Percentiles rank a stretch among this genome's conserved stretches.
These are phyloP conservation scores for Lacerta viridis DNA, from an alignment of 2,797 vertebrate genomes.

Conservation along the genomic window DNA sequence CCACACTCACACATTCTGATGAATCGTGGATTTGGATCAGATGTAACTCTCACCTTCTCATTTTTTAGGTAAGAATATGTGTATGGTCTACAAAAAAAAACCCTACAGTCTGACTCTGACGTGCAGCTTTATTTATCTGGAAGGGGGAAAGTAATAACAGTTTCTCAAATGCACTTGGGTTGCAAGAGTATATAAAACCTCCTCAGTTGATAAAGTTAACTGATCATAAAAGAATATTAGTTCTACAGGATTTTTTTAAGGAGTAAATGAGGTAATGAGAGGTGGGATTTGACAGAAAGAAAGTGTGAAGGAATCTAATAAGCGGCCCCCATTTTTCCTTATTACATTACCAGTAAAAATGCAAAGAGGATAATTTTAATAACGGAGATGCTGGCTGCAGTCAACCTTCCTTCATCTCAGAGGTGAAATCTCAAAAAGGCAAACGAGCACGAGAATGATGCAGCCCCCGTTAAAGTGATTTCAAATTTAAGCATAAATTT, in stretches of 20 bases:
- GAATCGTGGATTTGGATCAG: too few species aligned
- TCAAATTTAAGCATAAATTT: slow-evolving; percentile 81
- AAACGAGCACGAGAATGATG: slow-evolving; percentile 74
- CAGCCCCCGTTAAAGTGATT: slow-evolving; percentile 75
- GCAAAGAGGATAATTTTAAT: slow-evolving; percentile 74
- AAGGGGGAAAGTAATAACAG: slow-evolving; percentile 60
- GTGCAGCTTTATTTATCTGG: slow-evolving; percentile 70
- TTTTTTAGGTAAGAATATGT: neutral
- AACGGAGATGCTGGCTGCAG: slow-evolving; percentile 67
- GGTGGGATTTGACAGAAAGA: slow-evolving; percentile 71
- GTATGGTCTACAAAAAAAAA: slow-evolving; percentile 20
- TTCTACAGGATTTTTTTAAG: slow-evolving; percentile 76
- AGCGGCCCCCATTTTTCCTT: slow-evolving; percentile 51
- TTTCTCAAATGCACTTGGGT: slow-evolving; percentile 67
- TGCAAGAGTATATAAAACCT: slow-evolving; percentile 67
- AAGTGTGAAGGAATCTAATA: slow-evolving; percentile 65
- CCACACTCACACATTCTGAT: too few species aligned
- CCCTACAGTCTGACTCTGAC: slow-evolving; percentile 12
- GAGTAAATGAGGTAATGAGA: slow-evolving; percentile 76
- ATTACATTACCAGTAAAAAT: slow-evolving; percentile 71
- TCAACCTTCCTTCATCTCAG: slow-evolving; percentile 74
- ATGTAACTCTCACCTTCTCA: neutral
- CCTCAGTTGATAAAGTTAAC: slow-evolving; percentile 76
- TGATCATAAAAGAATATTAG: slow-evolving; percentile 78
- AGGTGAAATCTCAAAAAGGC: slow-evolving; percentile 76